Base-by-base conservation (phyloP, 2,888 invertebrate genomes). In the Lycophotia porphyrea region DNA sequence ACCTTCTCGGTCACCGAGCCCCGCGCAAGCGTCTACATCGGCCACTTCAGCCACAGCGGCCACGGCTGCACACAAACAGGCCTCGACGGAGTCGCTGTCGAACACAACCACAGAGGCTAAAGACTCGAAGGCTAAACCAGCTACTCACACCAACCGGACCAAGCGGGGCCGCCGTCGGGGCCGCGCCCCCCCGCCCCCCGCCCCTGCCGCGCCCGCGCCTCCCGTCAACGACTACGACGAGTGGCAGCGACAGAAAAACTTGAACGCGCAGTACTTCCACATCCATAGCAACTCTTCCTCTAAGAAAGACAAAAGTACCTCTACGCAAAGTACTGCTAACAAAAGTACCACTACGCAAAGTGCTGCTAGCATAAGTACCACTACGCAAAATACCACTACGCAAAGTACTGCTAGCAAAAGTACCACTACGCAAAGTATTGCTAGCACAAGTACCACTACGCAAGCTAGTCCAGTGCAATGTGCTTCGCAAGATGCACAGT, bases 201-300 rank as follows among this genome's bases (percentile, higher is more conserved):
- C 7, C 7, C 55, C 52, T 0, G 1, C 11, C 31, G 31, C 13
- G n/a, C 9, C 47, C 11, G 15, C 74, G 3, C 42, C 61, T 1
- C 63, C 18, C 0, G 15, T 61, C 47, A 24, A 27, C 15, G 68
- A 64, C 61, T 82, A 74, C 24, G 74, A 80, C 2, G 81, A 82
- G 52, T 82, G 81, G 81, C 71, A 74, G 63, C 81, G 81, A 1
- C 81, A 82, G 24, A 82, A 82, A 47, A 74, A 5, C n/a, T 7
- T 84, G 31, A 74, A 74, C 42, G 60, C 64, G 2, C 74, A 84
- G 39, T 84, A 82, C 55, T 82, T 82, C 27, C 15, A 79, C 24
- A 68, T 84, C 34, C 42, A n/a, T 27, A 18, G n/a, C 24, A 39
- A 24, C 8, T 0, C 7, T 27, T 13, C 3, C 18, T 63, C 18